phyloP scores from a whole-genome alignment of 2,113 vertebrate genomes.

The Rhabdomys dilectus region DNA sequence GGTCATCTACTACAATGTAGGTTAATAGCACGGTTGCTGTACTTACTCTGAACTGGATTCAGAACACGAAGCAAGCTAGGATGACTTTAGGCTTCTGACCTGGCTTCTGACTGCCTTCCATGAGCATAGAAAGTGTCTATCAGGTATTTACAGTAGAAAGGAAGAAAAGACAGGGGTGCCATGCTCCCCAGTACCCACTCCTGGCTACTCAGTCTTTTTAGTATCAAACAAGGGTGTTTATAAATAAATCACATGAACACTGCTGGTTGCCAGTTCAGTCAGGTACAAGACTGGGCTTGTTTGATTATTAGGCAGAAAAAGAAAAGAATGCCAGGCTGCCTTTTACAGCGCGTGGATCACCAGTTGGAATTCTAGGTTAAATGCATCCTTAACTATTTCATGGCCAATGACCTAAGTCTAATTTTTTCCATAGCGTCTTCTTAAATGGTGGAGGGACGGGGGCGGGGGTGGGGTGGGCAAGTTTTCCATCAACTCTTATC shows the following conservation, averaged over 20 bases:
- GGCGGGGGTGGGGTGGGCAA: no score
- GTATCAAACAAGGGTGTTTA: neutral
- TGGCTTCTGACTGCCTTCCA: neutral
- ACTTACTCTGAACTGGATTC: neutral
- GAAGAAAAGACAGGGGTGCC: neutral
- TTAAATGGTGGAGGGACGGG: neutral
- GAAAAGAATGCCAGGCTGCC: neutral
- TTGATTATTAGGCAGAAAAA: neutral
- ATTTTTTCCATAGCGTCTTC: neutral
- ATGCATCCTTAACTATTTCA: accelerated
- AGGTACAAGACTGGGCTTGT: constrained; percentile 8
- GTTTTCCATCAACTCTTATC: neutral
- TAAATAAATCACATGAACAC: neutral
- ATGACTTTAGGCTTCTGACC: neutral
- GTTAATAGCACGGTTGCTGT: neutral
- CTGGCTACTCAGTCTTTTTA: neutral
- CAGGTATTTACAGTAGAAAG: neutral
- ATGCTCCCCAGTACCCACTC: neutral
- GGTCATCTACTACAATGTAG: neutral
- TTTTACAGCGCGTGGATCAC: neutral
- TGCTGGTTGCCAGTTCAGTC: neutral
- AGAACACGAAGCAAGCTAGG: neutral
- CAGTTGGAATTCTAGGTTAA: neutral
- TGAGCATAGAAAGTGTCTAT: neutral
- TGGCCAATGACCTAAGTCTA: no score